Base-by-base conservation (phyloP, 2,113 vertebrate genomes). In the Phaetusa simplex region DNA sequence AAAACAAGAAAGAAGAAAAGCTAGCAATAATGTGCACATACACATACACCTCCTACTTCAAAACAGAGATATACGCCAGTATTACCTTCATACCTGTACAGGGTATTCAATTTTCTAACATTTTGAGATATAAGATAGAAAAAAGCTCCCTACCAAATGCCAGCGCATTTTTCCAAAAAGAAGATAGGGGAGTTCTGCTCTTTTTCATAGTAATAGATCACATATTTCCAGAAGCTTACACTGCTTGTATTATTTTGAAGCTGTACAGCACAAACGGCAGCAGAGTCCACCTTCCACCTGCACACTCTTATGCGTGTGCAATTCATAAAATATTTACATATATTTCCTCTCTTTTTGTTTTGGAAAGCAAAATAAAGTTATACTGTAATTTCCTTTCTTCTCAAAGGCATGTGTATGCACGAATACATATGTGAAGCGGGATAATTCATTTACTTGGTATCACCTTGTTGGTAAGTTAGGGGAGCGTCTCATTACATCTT, bases 291-390 rank as follows among this genome's bases (percentile, higher is more conserved):
- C 18, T 66, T 90, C 81, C 65, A 96, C 7, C 8, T 30, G 43
- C 7, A 82, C 66, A 61, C n/a, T 79, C 47, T 76, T 81, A 59
- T 26, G 19, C 5, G 10, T 52, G 36, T 19, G 26, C 45, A 93
- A 38, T 74, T 91, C 73, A 86, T 96, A 73, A 88, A 95, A 87
- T 70, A 93, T 72, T 87, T 88, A 84, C 43, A 17, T 76, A 49
- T 61, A 53, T 92, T 90, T 72, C 55, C 23, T 82, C 67, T 80
- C 30, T 90, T 95, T 80, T 74, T 88, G 76, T 82, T 82, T 91
- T 80, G 47, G 49, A 90, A 95, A 90, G 49, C 32, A 91, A 95
- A 95, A 88, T 79, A 89, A 96, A 91, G 43, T 61, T 43, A 66
- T 61, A 78, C 61, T 9, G 26, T 89, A 87, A 73, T 94, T 91